Percentiles rank a stretch among this genome's conserved stretches.
Conservation (phyloP, 2,113 vertebrate genomes). For the Hemiprocne comata region DNA sequence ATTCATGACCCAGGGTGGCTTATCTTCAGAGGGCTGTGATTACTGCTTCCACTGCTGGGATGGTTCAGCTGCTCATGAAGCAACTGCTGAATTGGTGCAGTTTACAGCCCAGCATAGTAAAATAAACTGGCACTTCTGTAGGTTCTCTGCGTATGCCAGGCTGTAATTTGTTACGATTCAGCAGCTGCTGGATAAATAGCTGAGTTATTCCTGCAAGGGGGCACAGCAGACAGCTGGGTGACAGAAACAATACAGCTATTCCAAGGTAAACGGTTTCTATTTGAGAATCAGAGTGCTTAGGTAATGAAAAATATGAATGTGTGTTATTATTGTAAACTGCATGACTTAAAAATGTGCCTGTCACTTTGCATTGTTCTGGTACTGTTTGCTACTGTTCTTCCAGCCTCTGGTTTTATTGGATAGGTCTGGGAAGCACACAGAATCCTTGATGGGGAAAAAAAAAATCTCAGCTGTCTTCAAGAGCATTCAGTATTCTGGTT, state of each 20-base stretch:
- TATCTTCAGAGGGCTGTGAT: conserved; percentile 41
- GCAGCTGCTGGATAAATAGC: conserved; percentile 66
- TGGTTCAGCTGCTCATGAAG: conserved; percentile 26
- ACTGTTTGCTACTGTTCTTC: not conserved
- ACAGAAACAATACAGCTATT: conserved; percentile 44
- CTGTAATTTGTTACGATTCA: conserved; percentile 53
- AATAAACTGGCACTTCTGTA: conserved; percentile 39
- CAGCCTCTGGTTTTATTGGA: not conserved
- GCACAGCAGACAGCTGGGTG: conserved; percentile 64
- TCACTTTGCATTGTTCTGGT: not conserved
- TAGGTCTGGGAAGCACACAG: not conserved
- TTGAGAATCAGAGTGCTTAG: conserved; percentile 5
- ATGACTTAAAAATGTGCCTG: not conserved
- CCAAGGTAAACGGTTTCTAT: conserved; percentile 45
- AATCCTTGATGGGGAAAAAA: not conserved
- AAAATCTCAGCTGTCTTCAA: not conserved
- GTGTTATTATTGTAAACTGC: not conserved
- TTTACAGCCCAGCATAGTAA: not conserved
- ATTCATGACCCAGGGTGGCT: conserved; percentile 57
- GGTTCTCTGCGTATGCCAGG: conserved; percentile 32
- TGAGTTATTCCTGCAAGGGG: conserved; percentile 47
- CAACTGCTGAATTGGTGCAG: conserved; percentile 42
- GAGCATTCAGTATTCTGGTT: not conserved
- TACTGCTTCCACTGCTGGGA: not conserved
- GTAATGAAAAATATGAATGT: not conserved